A percentile compares a stretch with the other conserved stretches of the same genome.
Evolutionary conservation across 2,113 vertebrate genomes (phyloP).

Genomic region (Eulemur rufifrons): DNA sequence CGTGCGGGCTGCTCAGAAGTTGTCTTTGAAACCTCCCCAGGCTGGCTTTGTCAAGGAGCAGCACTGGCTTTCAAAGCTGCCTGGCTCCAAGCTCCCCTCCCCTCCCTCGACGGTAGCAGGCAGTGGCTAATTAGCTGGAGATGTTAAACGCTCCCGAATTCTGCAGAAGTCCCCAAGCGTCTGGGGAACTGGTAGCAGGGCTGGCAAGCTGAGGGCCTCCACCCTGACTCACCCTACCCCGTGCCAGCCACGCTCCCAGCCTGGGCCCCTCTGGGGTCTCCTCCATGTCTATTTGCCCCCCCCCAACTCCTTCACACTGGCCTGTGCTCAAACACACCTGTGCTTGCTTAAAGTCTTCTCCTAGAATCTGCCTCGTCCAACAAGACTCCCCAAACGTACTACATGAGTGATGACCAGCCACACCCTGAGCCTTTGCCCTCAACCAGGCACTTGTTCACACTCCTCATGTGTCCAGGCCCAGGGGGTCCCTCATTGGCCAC

Average conservation of each 20-base stretch:
- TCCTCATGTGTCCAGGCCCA: too few species aligned
- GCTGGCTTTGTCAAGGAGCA: constrained; percentile 75
- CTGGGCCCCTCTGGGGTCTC: background rate
- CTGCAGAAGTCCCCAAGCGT: constrained; percentile 55
- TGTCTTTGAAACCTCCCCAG: constrained; percentile 77
- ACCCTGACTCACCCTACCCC: too few species aligned
- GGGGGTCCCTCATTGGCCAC: background rate
- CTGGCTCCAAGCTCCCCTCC: constrained; percentile 9
- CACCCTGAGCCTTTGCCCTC: background rate
- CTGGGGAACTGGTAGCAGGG: background rate
- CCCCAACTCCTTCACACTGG: background rate
- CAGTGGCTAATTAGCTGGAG: constrained; percentile 82
- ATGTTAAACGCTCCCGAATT: constrained; percentile 82
- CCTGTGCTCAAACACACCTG: background rate
- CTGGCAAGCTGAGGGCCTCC: background rate
- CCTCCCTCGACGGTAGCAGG: constrained; percentile 70
- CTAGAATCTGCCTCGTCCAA: background rate
- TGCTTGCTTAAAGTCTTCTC: background rate
- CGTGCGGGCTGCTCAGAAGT: constrained; percentile 65
- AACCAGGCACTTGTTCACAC: rapidly evolving
- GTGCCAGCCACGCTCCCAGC: background rate
- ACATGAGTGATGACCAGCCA: background rate
- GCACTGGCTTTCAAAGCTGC: constrained; percentile 72
- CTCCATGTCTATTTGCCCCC: background rate
- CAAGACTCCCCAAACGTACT: background rate